A percentile compares a stretch with the other conserved stretches of the same genome.
Conservation (phyloP, 2,888 invertebrate species). For the Cerastis rubricosa region DNA sequence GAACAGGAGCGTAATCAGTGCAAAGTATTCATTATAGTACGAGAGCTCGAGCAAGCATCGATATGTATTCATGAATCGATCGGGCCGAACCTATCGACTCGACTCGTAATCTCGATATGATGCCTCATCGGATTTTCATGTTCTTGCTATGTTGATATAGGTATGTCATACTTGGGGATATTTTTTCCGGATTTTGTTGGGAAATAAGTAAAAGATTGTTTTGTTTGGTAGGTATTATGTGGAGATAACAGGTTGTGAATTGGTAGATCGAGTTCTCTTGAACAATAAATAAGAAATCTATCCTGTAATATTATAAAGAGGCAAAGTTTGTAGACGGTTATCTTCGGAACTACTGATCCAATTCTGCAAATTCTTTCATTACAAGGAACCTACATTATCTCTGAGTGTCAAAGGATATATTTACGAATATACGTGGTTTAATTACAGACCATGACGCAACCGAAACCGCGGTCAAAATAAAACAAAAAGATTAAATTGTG, state of each 20-base stretch:
- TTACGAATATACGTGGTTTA: background rate
- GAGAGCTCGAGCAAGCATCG: constrained; percentile 53
- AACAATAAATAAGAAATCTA: background rate
- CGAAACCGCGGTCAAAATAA: background rate
- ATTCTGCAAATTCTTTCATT: background rate
- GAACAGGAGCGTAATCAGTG: constrained; percentile 61
- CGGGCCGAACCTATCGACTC: constrained; percentile 70
- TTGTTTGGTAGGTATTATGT: constrained; percentile 11
- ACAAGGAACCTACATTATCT: background rate
- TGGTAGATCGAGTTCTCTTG: background rate
- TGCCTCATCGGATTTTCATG: constrained; percentile 71
- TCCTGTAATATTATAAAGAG: background rate
- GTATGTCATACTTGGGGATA: background rate
- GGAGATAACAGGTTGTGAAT: background rate
- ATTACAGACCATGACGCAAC: background rate
- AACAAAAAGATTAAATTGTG: background rate
- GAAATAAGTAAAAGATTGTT: constrained; percentile 29
- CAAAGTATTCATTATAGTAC: constrained; percentile 67
- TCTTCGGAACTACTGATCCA: background rate
- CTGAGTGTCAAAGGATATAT: background rate
- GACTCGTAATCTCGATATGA: constrained; percentile 80
- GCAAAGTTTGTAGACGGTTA: background rate
- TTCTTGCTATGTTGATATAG: constrained; percentile 50
- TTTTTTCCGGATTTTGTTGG: constrained; percentile 14
- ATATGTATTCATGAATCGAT: constrained; percentile 85